Evolutionary conservation across 2,797 vertebrate genomes (phyloP).

Genomic region (Yasuhikotakia modesta): DNA sequence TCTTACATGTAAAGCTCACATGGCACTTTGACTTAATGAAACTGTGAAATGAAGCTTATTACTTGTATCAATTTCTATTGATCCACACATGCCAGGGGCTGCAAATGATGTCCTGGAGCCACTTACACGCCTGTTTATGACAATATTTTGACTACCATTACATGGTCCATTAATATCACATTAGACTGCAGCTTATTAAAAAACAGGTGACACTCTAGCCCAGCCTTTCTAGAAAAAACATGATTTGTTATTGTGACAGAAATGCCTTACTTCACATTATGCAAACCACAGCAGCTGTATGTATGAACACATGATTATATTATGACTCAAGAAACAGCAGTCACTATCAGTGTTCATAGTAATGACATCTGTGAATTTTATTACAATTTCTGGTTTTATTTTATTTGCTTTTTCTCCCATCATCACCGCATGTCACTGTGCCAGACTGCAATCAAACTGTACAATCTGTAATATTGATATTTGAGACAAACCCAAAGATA

Average conservation of each 20-base stretch:
- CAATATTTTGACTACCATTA: constrained; percentile 9
- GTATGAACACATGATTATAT: constrained; percentile 1
- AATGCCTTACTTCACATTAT: constrained; percentile 7
- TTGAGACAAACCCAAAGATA: too few species aligned
- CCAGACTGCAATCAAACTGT: too few species aligned
- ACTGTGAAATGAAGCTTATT: constrained; percentile 10
- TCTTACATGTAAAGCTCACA: neutral
- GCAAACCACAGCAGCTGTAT: constrained; percentile 2
- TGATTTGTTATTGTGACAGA: neutral
- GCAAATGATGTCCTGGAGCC: constrained; percentile 3
- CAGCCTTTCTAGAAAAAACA: neutral
- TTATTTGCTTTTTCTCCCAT: too few species aligned
- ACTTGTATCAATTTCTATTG: neutral
- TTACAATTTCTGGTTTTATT: too few species aligned
- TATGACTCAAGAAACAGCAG: neutral
- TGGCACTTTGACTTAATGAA: neutral
- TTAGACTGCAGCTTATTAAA: neutral
- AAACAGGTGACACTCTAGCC: constrained; percentile 1
- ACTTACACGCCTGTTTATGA: constrained; percentile 1
- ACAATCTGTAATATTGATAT: too few species aligned
- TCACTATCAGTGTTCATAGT: neutral
- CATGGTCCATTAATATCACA: too few species aligned
- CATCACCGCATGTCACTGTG: too few species aligned
- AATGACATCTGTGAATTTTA: neutral
- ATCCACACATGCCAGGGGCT: neutral